These are phyloP conservation scores for Poeciliopsis occidentalis DNA, from an alignment of 2,113 vertebrate genomes.

Conservation along the genomic window DNA sequence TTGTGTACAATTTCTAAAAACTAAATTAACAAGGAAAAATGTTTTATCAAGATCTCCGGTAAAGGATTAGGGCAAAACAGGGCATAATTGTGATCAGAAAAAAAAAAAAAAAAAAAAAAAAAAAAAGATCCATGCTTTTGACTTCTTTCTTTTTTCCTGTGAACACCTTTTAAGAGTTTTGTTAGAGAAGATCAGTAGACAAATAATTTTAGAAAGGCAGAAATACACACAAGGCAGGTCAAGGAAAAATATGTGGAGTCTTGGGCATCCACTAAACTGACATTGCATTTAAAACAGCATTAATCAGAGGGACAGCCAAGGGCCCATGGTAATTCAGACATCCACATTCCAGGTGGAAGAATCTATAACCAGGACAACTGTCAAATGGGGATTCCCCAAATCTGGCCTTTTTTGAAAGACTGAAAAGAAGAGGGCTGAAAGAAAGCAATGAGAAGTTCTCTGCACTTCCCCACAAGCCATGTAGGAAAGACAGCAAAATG, in stretches of 20 bases:
- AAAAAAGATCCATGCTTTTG: not conserved
- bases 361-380: not conserved
- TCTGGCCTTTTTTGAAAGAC: not conserved
- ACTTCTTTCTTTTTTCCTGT: not conserved
- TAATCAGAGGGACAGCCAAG: not conserved
- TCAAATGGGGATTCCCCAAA: not conserved
- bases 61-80: not conserved
- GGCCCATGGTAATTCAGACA: not conserved
- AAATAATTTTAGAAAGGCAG: not conserved
- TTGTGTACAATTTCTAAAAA: not conserved
- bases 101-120: not conserved
- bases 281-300: not conserved
- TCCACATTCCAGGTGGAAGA: not conserved
- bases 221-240: not conserved
- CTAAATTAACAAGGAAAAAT: not conserved
- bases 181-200: too few species aligned
- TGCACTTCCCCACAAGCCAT: not conserved
- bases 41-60: not conserved
- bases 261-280: not conserved
- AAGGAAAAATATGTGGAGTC: not conserved
- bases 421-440: not conserved
- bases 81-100: not conserved
- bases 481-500: not conserved
- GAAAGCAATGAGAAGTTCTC: not conserved
- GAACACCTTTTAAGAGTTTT: not conserved